A percentile compares a stretch with the other conserved stretches of the same genome.
Evolutionary conservation across 2,797 vertebrate genomes (phyloP).

Genomic region (Pogonophryne albipinna): DNA sequence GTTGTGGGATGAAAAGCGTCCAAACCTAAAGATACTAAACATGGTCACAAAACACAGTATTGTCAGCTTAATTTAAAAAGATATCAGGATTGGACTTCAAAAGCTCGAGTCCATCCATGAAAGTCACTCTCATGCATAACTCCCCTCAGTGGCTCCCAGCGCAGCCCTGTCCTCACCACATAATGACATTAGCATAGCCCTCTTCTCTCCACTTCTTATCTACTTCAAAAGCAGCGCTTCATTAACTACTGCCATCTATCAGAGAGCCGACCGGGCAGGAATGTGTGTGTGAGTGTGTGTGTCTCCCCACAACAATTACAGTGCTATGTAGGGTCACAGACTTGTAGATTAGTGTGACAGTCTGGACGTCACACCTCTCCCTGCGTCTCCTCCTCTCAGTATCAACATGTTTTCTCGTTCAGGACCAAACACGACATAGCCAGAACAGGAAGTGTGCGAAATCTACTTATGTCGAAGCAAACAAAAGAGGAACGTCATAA

Average conservation of each 20-base stretch:
- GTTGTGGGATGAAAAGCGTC: slow-evolving; percentile 5
- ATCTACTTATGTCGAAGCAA: not conserved
- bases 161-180: slow-evolving; percentile 39
- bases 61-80: slow-evolving; percentile 9
- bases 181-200: slow-evolving; percentile 66
- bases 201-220: slow-evolving; percentile 71
- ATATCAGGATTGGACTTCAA: slow-evolving; percentile 24
- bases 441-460: slow-evolving; percentile 26
- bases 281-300: slow-evolving; percentile 41
- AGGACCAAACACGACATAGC: slow-evolving; percentile 15
- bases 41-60: not conserved
- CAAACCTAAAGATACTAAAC: slow-evolving; percentile 4
- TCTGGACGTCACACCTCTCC: slow-evolving; percentile 59
- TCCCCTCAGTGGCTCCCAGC: slow-evolving; percentile 37
- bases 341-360: slow-evolving; percentile 69
- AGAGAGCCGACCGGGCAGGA: slow-evolving; percentile 59
- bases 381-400: slow-evolving; percentile 52
- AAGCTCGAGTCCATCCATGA: slow-evolving; percentile 24
- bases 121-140: slow-evolving; percentile 37
- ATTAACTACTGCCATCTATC: slow-evolving; percentile 73
- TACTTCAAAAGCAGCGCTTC: slow-evolving; percentile 75
- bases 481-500: slow-evolving; percentile 25
- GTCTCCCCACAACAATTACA: slow-evolving; percentile 39
- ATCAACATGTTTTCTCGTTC: slow-evolving; percentile 47
- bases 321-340: slow-evolving; percentile 63